Base-by-base conservation (phyloP, 2,113 vertebrate genomes). In the Heliornis fulica region DNA sequence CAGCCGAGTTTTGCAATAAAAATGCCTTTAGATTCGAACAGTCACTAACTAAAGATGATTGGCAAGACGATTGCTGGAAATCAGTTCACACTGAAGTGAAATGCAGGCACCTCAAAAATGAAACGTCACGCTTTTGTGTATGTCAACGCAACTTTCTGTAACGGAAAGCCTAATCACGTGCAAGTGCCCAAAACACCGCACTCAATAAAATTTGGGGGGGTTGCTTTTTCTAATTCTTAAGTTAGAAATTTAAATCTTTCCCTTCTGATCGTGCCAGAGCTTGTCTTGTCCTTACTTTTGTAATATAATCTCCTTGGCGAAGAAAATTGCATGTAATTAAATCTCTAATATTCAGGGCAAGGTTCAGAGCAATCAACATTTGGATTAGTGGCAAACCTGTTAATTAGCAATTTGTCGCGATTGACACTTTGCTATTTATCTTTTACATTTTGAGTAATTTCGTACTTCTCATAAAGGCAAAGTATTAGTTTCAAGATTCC, bases 281-380 rank as follows among this genome's bases (percentile, higher is more conserved):
- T 66, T 64, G 63, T 86, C 93, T 86, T 63, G 56, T 75, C 76
- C 89, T 90, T 76, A 41, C 25, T 91, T 94, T 31, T 74, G 72
- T 78, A 87, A 89, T 46, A 56, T 32, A 81, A 87, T 64, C 68
- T 41, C 61, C 60, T 63, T 50, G 81, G 71, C 36, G 61, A 90
- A 88, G 56, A 22, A 81, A 95, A 96, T 7, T 31, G 69, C 13
- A 13, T 22, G 48, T 48, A 89, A 93, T 93, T 82, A 95, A 75
- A 48, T 94, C 46, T 79, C 46, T 41, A 80, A 94, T 92, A 88
- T 29, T 93, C 48, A 92, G 88, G 90, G 66, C n/a, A 34, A 89
- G 68, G 83, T 90, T 93, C 64, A 89, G 90, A 88, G 92, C 51
- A 94, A 90, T 59, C 80, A 86, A 48, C 56, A 29, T 66, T 82